phyloP scores from a whole-genome alignment of 2,888 invertebrate species.

The Leptinotarsa peninsularis region DNA sequence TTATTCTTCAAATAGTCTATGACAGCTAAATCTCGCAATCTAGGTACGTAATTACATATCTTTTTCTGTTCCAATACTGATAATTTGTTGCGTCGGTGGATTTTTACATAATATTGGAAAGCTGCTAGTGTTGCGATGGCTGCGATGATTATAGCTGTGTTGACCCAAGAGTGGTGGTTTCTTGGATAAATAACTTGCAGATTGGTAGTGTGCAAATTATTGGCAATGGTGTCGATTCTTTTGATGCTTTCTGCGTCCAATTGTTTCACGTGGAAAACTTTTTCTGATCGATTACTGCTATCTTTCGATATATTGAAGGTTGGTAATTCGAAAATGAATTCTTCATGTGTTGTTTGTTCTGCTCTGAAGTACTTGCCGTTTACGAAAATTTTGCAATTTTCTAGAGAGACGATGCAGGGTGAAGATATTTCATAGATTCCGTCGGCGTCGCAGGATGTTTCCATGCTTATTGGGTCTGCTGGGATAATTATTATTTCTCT shows the following conservation, averaged over 20 bases:
- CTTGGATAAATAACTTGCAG: not conserved
- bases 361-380: not conserved
- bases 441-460: conserved; percentile 10
- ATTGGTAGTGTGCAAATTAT: not conserved
- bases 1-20: too few relatives aligned
- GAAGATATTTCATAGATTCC: conserved; percentile 12
- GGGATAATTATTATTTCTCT: conserved; percentile 7
- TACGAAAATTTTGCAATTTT: conserved; percentile 10
- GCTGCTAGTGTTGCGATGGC: not conserved
- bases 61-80: too few relatives aligned
- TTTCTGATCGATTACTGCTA: not conserved
- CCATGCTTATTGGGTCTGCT: not conserved
- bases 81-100: too few relatives aligned
- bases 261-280: not conserved
- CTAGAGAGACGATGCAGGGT: conserved; percentile 2
- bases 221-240: not conserved
- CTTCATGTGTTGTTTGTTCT: not conserved
- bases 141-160: not conserved
- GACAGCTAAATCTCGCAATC: too few relatives aligned
- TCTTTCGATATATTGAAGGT: not conserved
- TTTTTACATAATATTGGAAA: too few relatives aligned
- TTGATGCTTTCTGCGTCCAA: too few relatives aligned
- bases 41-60: too few relatives aligned
- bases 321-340: not conserved
- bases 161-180: not conserved